Conservation (phyloP, 2,888 invertebrate genomes). For the Formica aserva region DNA sequence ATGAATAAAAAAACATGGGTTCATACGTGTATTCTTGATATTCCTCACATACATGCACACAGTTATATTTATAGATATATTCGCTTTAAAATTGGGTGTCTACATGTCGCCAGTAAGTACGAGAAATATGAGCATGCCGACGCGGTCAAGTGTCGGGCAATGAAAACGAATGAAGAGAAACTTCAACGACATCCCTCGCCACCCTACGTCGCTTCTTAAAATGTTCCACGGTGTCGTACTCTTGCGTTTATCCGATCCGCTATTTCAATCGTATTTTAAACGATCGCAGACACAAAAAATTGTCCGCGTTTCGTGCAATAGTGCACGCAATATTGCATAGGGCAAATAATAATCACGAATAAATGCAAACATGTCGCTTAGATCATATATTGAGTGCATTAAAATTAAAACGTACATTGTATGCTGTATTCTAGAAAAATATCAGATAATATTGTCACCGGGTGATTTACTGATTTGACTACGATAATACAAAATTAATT, state of each 20-base stretch:
- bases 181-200: slow-evolving; percentile 56
- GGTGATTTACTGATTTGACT: background rate
- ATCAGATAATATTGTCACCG: background rate
- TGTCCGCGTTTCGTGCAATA: background rate
- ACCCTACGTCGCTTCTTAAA: slow-evolving; percentile 27
- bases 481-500: background rate
- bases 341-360: slow-evolving; percentile 17
- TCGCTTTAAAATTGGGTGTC: slow-evolving; percentile 49
- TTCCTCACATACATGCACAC: background rate
- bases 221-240: slow-evolving; percentile 31
- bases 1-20: slow-evolving; percentile 39
- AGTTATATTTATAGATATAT: slow-evolving; percentile 49
- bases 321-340: background rate
- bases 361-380: background rate
- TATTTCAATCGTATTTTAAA: slow-evolving; percentile 19
- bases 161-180: slow-evolving; percentile 71
- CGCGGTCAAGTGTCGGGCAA: slow-evolving; percentile 55
- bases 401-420: slow-evolving; percentile 12
- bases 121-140: slow-evolving; percentile 46
- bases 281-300: background rate
- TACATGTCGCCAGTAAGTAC: slow-evolving; percentile 39
- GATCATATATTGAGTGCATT: background rate
- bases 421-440: background rate
- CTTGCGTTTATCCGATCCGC: slow-evolving; percentile 19
- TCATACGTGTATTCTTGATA: slow-evolving; percentile 39